Evolutionary conservation across 2,888 invertebrate genomes (phyloP).

Genomic region (Ligdia adustata): DNA sequence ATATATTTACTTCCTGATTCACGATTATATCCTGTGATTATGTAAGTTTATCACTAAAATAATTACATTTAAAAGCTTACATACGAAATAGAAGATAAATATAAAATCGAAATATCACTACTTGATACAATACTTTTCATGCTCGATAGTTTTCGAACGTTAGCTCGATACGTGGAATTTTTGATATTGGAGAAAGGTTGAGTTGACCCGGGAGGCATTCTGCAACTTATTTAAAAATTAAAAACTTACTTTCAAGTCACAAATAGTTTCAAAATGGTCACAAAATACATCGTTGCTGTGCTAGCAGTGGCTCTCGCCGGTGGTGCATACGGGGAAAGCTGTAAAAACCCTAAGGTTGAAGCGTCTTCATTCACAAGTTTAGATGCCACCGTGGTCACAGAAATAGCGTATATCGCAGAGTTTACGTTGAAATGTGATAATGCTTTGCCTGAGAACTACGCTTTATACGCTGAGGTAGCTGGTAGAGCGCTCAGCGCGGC

Average conservation of each 20-base stretch:
- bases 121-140: too few species aligned
- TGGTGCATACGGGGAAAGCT: constrained; percentile 59
- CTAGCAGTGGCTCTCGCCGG: constrained; percentile 54
- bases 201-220: constrained; percentile 9
- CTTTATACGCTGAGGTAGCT: constrained; percentile 94
- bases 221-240: constrained; percentile 29
- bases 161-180: constrained; percentile 34
- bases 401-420: constrained; percentile 95
- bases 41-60: too few species aligned
- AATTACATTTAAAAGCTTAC: too few species aligned
- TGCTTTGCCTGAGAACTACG: constrained; percentile 85
- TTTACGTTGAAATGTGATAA: constrained; percentile 93
- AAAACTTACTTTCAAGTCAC: constrained; percentile 46
- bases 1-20: too few species aligned
- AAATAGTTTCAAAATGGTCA: constrained; percentile 67
- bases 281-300: constrained; percentile 63
- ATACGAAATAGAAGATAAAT: too few species aligned
- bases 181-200: not conserved
- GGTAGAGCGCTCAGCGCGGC: constrained; percentile 94
- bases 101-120: too few species aligned
- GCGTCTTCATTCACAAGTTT: constrained; percentile 95
- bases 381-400: constrained; percentile 95
- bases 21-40: too few species aligned
- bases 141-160: constrained; percentile 20
- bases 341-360: constrained; percentile 86